Evolutionary conservation across 2,113 vertebrate genomes (phyloP), one percentile per base, ranked within the genome.

Genomic region (Syngnathus floridae): DNA sequence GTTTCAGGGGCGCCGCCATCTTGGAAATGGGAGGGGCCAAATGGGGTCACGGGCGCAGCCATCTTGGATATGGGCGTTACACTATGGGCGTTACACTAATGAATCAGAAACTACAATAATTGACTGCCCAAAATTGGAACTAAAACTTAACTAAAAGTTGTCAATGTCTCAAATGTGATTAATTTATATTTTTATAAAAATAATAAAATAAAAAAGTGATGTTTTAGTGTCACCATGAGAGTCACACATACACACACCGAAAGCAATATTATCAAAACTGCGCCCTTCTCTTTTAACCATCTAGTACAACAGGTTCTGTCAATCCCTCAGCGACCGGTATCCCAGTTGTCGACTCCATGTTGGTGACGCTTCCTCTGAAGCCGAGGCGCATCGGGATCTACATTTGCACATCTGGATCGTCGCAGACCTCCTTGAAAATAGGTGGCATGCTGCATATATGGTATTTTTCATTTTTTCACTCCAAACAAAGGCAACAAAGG

Each of bases 401-500:
- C 48, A 54, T 73, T 71, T 66, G 43, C 6, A 19, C 76, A 69
- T 65, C 37, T 66, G 17, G 48, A 64, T 52, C 73, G 64, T 35
- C 22, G 41, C 69, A 66, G 66, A 65, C 70, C 71, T 75, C 36
- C 56, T 62, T 69, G 36, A 66, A 78, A 72, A 70, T 21, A 21
- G 65, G 45, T 64, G 70, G 1, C 13, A 51, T 11, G 3, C 56
- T 6, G 36, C 74, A 58, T 68, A 62, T 54, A 43, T 61, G n/a
- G 49, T 51, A 52, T 62, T 63, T 41, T 60, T 31, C 48, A 52
- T 13, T 35, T 62, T n/a, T 26, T 41, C 17, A 52, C 10, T 48
- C 72, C 72, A 77, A 83, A 83, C 78, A 85, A 82, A 85, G 71
- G 72, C 82, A 82, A 85, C 80, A 86, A 83, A 88, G 84, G 62